Conservation (phyloP, 2,797 vertebrate genomes). For the Pseudocheirus occidentalis region DNA sequence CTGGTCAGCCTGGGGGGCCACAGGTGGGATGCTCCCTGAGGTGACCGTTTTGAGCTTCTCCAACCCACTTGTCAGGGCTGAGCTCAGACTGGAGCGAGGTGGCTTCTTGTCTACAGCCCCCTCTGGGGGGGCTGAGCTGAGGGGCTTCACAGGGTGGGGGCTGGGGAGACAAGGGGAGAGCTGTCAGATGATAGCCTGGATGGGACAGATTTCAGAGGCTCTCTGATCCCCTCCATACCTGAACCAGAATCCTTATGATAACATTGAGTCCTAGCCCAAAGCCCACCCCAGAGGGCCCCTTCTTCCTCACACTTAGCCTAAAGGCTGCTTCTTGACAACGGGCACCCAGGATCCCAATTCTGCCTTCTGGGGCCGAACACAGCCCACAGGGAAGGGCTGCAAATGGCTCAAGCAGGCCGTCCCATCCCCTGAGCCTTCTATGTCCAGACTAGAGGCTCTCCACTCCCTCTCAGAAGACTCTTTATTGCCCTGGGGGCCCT, state of each 20-base stretch:
- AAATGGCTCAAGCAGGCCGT: too few species aligned
- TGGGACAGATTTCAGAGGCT: neutral
- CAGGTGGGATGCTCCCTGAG: constrained; percentile 83
- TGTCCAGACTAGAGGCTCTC: neutral
- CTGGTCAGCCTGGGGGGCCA: constrained; percentile 82
- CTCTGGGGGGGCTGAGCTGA: constrained; percentile 83
- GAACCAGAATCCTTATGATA: neutral
- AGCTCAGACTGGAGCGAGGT: constrained; percentile 84
- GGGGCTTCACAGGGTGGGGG: constrained; percentile 95
- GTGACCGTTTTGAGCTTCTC: constrained; percentile 91
- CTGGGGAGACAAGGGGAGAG: constrained; percentile 79
- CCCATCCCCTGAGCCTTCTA: neutral
- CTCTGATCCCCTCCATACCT: neutral
- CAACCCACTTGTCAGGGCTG: constrained; percentile 88
- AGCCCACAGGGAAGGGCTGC: neutral
- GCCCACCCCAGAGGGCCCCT: neutral
- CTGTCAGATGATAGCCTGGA: neutral
- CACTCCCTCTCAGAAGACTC: too few species aligned
- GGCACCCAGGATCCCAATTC: too few species aligned
- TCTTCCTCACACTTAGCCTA: neutral
- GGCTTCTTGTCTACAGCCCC: constrained; percentile 86
- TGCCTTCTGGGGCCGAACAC: neutral
- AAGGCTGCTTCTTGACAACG: too few species aligned
- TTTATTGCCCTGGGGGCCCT: neutral
- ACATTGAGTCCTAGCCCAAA: neutral